Conservation (phyloP, 2,113 vertebrate species). For the Axis porcinus region DNA sequence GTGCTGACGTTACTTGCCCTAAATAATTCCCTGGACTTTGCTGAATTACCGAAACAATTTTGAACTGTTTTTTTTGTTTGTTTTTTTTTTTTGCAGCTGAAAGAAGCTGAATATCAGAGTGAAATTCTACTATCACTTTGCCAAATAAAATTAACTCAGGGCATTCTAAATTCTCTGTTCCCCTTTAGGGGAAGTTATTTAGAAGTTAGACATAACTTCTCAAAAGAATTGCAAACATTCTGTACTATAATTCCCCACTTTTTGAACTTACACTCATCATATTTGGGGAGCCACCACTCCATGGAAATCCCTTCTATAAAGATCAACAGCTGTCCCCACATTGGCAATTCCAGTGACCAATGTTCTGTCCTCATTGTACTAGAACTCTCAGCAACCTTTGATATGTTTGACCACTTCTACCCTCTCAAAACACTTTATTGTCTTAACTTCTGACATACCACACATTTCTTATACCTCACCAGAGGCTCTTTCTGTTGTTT, state of each 20-base stretch:
- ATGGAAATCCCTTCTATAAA: background rate
- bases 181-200: background rate
- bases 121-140: background rate
- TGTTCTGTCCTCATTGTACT: background rate
- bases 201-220: background rate
- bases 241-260: background rate
- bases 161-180: background rate
- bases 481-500: background rate
- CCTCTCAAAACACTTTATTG: background rate
- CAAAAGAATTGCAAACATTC: background rate
- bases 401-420: background rate
- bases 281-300: background rate
- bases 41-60: background rate
- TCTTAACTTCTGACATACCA: background rate
- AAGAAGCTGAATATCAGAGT: background rate
- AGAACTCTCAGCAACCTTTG: background rate
- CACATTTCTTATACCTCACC: background rate
- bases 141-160: background rate
- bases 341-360: background rate
- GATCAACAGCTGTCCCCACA: background rate
- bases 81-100: background rate
- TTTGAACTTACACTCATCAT: background rate
- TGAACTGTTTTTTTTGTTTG: background rate
- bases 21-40: background rate
- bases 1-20: background rate